A percentile compares a stretch with the other conserved stretches of the same genome.
Conservation (phyloP, 2,888 invertebrate genomes). For the Eilema sororculum region DNA sequence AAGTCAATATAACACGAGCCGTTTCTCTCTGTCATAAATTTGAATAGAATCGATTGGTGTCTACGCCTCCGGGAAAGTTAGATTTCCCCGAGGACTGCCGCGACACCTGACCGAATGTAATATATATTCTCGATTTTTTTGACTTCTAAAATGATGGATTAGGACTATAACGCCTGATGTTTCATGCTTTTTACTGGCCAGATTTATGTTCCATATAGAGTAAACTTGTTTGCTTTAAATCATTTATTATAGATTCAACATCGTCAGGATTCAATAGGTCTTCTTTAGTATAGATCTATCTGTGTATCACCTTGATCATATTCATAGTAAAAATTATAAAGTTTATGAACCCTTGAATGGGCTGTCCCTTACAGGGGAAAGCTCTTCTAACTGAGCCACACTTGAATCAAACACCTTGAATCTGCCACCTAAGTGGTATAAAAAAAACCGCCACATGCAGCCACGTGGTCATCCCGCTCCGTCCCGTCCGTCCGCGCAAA, state of each 20-base stretch:
- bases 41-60: constrained; percentile 87
- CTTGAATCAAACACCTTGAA: too few species aligned
- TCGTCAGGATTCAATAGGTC: not conserved
- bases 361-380: too few species aligned
- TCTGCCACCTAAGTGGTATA: too few species aligned
- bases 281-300: not conserved
- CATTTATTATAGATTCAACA: not conserved
- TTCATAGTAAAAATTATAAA: too few species aligned
- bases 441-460: too few species aligned
- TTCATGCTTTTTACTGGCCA: constrained; percentile 41
- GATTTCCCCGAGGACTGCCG: constrained; percentile 84
- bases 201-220: constrained; percentile 28
- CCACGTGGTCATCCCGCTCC: too few species aligned
- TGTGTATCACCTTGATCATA: too few species aligned
- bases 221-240: not conserved
- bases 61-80: constrained; percentile 86
- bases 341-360: too few species aligned
- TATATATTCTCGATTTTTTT: constrained; percentile 83
- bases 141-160: constrained; percentile 63
- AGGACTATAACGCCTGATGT: constrained; percentile 37
- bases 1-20: constrained; percentile 62
- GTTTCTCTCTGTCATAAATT: constrained; percentile 86
- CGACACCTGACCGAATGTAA: constrained; percentile 87
- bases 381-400: too few species aligned
- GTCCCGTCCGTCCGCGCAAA: too few species aligned